phyloP scores from a whole-genome alignment of 2,113 vertebrate species.

The Salvator merianae region DNA sequence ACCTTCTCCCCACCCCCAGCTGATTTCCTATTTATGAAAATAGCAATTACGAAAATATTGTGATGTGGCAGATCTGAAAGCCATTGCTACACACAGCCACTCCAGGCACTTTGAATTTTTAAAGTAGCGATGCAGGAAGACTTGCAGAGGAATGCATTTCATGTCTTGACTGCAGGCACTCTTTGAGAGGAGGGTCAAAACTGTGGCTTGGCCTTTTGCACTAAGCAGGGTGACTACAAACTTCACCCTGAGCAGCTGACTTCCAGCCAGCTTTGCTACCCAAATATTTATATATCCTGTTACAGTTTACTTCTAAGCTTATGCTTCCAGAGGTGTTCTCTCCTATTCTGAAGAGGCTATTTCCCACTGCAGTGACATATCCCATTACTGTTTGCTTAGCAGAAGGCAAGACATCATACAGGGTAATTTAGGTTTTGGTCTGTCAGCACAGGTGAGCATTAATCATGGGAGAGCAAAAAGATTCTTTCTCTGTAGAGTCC shows the following conservation, averaged over 20 bases:
- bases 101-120: background rate
- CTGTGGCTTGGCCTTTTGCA: constrained; percentile 35
- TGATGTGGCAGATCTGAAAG: background rate
- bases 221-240: constrained; percentile 52
- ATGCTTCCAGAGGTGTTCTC: constrained; percentile 70
- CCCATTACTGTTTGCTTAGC: constrained; percentile 67
- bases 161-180: rapidly evolving
- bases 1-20: background rate
- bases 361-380: constrained; percentile 11
- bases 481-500: background rate
- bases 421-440: constrained; percentile 14
- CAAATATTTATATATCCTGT: constrained; percentile 95
- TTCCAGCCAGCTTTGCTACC: constrained; percentile 79
- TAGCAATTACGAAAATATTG: too few species aligned
- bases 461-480: background rate
- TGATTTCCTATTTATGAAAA: background rate
- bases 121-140: background rate
- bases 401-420: constrained; percentile 36
- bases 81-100: background rate
- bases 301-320: constrained; percentile 87
- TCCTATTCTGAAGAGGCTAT: constrained; percentile 61
- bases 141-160: background rate
- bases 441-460: background rate
- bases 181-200: background rate
- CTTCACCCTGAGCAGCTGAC: constrained; percentile 72